Evolutionary conservation across 2,113 vertebrate genomes (phyloP).

Genomic region (Rafetus swinhoei): DNA sequence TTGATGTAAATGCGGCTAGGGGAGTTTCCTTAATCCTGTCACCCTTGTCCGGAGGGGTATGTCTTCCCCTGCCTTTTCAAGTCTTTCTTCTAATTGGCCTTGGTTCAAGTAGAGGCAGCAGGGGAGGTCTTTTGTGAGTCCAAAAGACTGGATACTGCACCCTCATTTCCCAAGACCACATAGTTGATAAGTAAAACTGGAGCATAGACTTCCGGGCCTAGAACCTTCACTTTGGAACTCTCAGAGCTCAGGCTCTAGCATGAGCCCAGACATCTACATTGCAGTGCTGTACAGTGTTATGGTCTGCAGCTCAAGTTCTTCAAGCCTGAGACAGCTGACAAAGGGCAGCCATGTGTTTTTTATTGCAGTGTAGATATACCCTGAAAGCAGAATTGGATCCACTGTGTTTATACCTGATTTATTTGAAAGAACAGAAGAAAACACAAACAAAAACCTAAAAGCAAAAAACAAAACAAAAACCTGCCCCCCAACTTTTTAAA

Average conservation of each 20-base stretch:
- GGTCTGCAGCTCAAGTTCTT: no score
- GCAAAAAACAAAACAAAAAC: background rate
- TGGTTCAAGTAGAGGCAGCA: no score
- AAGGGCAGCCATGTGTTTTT: background rate
- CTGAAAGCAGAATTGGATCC: constrained; percentile 8
- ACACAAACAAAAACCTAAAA: background rate
- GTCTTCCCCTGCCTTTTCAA: no score
- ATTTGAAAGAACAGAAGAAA: background rate
- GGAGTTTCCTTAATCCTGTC: no score
- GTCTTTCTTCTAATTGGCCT: no score
- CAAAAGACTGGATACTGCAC: no score
- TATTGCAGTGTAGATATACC: background rate
- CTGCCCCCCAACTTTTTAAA: background rate
- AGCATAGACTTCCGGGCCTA: background rate
- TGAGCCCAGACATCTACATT: background rate
- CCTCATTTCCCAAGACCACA: no score
- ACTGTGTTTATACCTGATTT: constrained; percentile 11
- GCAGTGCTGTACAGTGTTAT: background rate
- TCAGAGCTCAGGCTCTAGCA: background rate
- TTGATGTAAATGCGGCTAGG: no score
- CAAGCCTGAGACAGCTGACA: background rate
- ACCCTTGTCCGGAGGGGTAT: no score
- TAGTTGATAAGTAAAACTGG: background rate
- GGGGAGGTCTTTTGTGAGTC: no score
- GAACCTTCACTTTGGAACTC: background rate